These are phyloP conservation scores for Octomys mimax DNA, from an alignment of 2,797 vertebrate species.

Conservation along the genomic window DNA sequence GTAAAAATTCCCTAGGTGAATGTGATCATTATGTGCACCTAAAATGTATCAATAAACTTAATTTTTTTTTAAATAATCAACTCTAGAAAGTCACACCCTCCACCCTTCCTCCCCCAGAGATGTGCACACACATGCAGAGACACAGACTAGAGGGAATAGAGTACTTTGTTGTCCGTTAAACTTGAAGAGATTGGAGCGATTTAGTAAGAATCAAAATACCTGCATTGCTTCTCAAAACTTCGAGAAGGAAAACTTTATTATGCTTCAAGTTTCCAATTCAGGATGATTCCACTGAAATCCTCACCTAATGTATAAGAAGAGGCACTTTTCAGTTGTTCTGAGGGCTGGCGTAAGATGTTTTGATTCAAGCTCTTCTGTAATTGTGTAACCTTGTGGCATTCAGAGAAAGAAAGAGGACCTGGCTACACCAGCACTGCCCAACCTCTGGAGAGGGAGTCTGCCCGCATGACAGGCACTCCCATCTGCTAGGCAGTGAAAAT, in stretches of 20 bases:
- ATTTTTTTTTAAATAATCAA: background rate
- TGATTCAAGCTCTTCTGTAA: conserved; percentile 48
- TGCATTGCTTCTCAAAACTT: background rate
- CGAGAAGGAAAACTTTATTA: conserved; percentile 50
- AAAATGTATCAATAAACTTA: background rate
- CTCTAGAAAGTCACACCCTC: background rate
- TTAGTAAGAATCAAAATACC: background rate
- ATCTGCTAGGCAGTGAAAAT: conserved; percentile 60
- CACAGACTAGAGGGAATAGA: background rate
- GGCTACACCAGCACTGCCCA: background rate
- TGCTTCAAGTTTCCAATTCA: conserved; percentile 32
- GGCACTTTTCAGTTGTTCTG: conserved; percentile 19
- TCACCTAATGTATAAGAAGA: conserved; percentile 19
- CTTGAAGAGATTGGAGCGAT: background rate
- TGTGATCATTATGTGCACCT: background rate
- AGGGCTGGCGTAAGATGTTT: conserved; percentile 50
- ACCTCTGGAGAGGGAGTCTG: conserved; percentile 1
- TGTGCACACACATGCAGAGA: background rate
- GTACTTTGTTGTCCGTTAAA: background rate
- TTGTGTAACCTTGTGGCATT: conserved; percentile 67
- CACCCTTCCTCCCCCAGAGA: rapidly evolving
- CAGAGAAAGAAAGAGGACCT: conserved; percentile 33
- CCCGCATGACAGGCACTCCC: conserved; percentile 47
- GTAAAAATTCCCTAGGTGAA: background rate
- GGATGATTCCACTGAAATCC: conserved; percentile 36